Evolutionary conservation across 2,888 invertebrate genomes (phyloP).

Genomic region (Ornithoptera alexandrae): DNA sequence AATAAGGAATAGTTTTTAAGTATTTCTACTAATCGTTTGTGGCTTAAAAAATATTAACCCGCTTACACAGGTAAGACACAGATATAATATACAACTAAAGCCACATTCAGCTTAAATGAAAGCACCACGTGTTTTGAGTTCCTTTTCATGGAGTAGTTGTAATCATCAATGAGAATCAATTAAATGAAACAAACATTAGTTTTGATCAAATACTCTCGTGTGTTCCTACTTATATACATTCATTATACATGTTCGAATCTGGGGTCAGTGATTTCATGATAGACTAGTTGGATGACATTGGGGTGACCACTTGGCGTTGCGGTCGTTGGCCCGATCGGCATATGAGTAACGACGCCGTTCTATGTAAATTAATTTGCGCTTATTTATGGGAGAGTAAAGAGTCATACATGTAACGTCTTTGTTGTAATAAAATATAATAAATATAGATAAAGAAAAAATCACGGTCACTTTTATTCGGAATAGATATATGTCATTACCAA

Average conservation of each 20-base stretch:
- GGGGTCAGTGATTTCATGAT: conserved; percentile 47
- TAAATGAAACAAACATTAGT: background rate
- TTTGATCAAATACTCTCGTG: background rate
- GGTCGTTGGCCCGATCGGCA: conserved; percentile 63
- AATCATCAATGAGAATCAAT: background rate
- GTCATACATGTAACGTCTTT: conserved; percentile 32
- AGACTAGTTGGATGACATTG: conserved; percentile 39
- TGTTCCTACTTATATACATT: conserved; percentile 17
- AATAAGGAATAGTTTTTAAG: background rate
- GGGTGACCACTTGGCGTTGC: conserved; percentile 51
- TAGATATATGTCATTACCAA: too few species aligned
- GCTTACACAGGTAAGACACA: too few species aligned
- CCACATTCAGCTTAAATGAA: too few species aligned
- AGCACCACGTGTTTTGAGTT: background rate
- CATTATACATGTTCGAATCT: conserved; percentile 38
- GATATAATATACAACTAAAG: too few species aligned
- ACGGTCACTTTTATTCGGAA: too few species aligned
- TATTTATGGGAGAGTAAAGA: conserved; percentile 55
- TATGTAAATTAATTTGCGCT: conserved; percentile 59
- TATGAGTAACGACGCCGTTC: conserved; percentile 48
- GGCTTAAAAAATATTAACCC: background rate
- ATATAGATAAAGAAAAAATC: too few species aligned
- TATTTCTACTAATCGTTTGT: background rate
- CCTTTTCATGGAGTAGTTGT: background rate
- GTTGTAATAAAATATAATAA: background rate